A percentile compares a stretch with the other conserved stretches of the same genome.
phyloP scores from a whole-genome alignment of 2,888 invertebrate genomes.

The Hypomecis punctinalis region DNA sequence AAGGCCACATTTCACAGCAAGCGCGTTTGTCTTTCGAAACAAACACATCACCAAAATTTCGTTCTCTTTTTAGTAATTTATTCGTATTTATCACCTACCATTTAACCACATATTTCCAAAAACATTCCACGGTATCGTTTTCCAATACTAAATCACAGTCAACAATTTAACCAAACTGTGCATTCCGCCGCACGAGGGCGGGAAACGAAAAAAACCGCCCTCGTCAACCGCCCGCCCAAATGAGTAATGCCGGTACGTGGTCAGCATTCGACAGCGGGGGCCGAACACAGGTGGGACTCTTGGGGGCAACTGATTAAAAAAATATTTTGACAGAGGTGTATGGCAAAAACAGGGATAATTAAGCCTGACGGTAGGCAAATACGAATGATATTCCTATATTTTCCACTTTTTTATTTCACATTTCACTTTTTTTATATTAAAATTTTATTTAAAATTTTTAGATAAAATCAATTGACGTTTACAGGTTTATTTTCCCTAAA shows the following conservation, averaged over 20 bases:
- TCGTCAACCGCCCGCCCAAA: conserved; percentile 60
- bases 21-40: conserved; percentile 7
- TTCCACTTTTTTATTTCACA: too few species aligned
- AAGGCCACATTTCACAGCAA: background rate
- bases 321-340: background rate
- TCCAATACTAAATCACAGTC: conserved; percentile 45
- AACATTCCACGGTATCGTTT: conserved; percentile 37
- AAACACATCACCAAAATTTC: background rate
- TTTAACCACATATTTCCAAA: conserved; percentile 23
- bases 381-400: too few species aligned
- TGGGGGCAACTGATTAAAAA: background rate
- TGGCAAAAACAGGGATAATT: too few species aligned
- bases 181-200: conserved; percentile 36
- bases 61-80: conserved; percentile 3
- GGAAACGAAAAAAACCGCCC: conserved; percentile 51
- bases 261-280: conserved; percentile 53
- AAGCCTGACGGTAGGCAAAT: too few species aligned
- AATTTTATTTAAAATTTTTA: too few species aligned
- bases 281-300: background rate
- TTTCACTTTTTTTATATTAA: too few species aligned
- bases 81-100: conserved; percentile 19
- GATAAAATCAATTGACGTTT: too few species aligned
- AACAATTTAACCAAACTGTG: conserved; percentile 43
- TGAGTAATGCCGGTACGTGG: conserved; percentile 65
- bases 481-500: too few species aligned